Conservation (phyloP, 2,888 invertebrate species). For the Dicyrtomina minuta region DNA sequence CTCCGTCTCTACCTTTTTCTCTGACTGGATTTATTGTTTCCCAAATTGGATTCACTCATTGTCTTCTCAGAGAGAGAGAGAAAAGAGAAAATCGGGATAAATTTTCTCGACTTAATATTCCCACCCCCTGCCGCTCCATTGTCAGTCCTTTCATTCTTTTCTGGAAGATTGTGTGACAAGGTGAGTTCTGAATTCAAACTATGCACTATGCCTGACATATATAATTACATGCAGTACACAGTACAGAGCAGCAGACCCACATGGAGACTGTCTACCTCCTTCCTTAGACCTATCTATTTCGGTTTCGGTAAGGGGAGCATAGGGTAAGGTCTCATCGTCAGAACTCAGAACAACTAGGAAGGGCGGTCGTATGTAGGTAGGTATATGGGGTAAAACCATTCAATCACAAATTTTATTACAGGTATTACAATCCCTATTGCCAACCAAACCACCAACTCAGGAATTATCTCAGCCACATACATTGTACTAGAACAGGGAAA, state of each 20-base stretch:
- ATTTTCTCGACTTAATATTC: conserved; percentile 28
- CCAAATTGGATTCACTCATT: conserved; percentile 27
- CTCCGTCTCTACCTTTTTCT: too few relatives aligned
- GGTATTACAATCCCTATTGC: conserved; percentile 4
- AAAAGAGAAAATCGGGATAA: conserved; percentile 21
- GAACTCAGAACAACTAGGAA: too few relatives aligned
- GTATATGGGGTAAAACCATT: background rate
- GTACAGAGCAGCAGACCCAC: too few relatives aligned
- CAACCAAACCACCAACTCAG: background rate
- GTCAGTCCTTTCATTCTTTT: conserved; percentile 14
- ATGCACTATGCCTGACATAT: background rate
- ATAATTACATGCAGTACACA: too few relatives aligned
- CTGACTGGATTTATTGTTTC: conserved; percentile 23
- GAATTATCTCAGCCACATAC: background rate
- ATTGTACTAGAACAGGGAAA: conserved; percentile 14
- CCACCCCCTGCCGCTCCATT: conserved; percentile 33
- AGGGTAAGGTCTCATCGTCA: too few relatives aligned
- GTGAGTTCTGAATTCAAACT: background rate
- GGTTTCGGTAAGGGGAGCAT: too few relatives aligned
- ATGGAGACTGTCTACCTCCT: background rate
- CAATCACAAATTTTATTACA: conserved; percentile 1
- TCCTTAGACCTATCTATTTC: too few relatives aligned
- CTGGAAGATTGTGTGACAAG: conserved; percentile 4
- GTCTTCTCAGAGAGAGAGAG: conserved; percentile 7
- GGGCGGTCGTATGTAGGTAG: too few relatives aligned